These are phyloP conservation scores for Stenodema calcarata DNA, from an alignment of 2,888 invertebrate species.

Conservation along the genomic window DNA sequence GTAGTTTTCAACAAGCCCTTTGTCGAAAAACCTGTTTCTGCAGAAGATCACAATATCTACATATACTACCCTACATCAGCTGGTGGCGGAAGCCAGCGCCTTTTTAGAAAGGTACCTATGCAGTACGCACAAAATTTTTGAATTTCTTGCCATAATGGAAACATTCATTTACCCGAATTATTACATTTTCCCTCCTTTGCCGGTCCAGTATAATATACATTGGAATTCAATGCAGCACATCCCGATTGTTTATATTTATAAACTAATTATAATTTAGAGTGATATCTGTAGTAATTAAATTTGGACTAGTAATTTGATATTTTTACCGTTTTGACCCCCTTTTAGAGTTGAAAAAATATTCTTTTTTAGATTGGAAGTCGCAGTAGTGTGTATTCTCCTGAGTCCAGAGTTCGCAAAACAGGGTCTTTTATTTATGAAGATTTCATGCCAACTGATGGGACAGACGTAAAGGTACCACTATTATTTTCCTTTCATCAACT, in stretches of 20 bases:
- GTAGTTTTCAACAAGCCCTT: constrained; percentile 96
- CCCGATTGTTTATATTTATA: too few species aligned
- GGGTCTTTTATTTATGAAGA: constrained; percentile 99
- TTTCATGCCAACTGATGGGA: constrained; percentile 99
- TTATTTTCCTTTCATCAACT: background rate
- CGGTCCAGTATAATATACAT: too few species aligned
- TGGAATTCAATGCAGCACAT: too few species aligned
- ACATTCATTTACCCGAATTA: too few species aligned
- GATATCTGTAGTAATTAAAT: background rate
- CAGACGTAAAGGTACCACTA: constrained; percentile 70
- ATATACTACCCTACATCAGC: constrained; percentile 99
- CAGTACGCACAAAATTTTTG: too few species aligned
- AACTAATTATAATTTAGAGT: too few species aligned
- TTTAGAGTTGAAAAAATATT: too few species aligned
- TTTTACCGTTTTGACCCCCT: too few species aligned
- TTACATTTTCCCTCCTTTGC: too few species aligned
- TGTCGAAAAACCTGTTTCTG: constrained; percentile 98
- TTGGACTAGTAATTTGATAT: background rate
- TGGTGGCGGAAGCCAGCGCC: constrained; percentile 94
- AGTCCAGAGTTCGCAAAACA: constrained; percentile 92
- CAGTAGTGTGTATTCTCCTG: constrained; percentile 97
- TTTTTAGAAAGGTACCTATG: constrained; percentile 88
- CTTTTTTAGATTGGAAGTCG: constrained; percentile 87
- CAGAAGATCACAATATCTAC: constrained; percentile 99
- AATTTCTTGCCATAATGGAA: too few species aligned